Conservation (phyloP, 1,140 invertebrate genomes). For the Drosophila teissieri region DNA sequence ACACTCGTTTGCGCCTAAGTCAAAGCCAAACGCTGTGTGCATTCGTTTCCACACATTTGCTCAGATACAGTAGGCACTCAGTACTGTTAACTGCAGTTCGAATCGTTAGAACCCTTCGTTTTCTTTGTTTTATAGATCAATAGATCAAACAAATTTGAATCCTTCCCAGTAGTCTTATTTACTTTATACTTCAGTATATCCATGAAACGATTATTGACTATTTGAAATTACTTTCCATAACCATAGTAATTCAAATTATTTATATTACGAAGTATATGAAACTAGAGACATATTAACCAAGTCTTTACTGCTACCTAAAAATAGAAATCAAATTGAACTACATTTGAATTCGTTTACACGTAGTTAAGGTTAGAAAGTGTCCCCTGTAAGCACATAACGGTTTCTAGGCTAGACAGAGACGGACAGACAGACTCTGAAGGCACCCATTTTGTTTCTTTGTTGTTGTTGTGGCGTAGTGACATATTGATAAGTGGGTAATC, state of each 20-base stretch:
- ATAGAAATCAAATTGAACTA: too few species aligned
- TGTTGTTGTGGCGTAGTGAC: slow-evolving; percentile 29
- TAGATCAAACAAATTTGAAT: too few species aligned
- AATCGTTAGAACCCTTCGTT: neutral
- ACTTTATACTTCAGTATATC: neutral
- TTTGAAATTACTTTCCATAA: neutral
- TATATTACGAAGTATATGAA: too few species aligned
- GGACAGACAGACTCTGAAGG: slow-evolving; percentile 14
- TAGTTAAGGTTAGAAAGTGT: neutral
- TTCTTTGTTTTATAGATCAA: neutral
- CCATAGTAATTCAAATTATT: too few species aligned
- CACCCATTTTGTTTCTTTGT: slow-evolving; percentile 38
- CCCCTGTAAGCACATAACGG: slow-evolving; percentile 36
- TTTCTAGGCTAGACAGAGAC: slow-evolving; percentile 23
- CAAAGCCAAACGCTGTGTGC: slow-evolving; percentile 50
- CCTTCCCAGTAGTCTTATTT: neutral
- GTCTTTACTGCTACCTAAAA: too few species aligned
- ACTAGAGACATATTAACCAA: too few species aligned
- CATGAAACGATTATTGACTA: neutral
- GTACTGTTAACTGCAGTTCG: neutral
- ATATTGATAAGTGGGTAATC: slow-evolving; percentile 61
- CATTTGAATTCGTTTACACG: too few species aligned
- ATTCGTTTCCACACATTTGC: slow-evolving; percentile 43
- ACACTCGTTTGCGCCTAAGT: slow-evolving; percentile 51
- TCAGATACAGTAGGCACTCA: slow-evolving; percentile 15